Evolutionary conservation across 64 coral and sea anemone species (phyloP).

Genomic region (Montipora capricornis): DNA sequence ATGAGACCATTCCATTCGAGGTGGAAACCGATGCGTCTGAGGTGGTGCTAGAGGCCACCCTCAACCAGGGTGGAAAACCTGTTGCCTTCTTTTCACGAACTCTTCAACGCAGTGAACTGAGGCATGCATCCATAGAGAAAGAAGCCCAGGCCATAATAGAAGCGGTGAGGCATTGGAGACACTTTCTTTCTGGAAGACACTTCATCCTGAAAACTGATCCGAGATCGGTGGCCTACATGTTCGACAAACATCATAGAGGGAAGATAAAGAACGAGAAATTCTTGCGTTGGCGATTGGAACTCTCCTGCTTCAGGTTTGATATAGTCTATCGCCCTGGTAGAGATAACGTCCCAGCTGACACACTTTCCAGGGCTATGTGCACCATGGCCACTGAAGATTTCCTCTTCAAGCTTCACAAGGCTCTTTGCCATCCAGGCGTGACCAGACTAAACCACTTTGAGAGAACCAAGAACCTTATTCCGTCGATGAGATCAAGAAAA

Average conservation of each 20-base stretch:
- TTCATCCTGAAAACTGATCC: slow-evolving; percentile 61
- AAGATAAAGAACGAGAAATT: slow-evolving; percentile 72
- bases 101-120: too few relatives aligned
- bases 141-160: too few relatives aligned
- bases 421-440: neutral
- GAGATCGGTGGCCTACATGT: slow-evolving; percentile 68
- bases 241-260: slow-evolving; percentile 26
- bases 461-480: slow-evolving; percentile 68
- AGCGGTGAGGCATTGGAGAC: too few relatives aligned
- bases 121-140: too few relatives aligned
- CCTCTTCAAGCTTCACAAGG: neutral
- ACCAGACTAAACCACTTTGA: slow-evolving; percentile 46
- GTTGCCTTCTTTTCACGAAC: too few relatives aligned
- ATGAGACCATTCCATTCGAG: too few relatives aligned
- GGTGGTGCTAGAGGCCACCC: too few relatives aligned
- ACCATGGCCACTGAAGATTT: neutral
- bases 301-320: slow-evolving; percentile 61
- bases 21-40: too few relatives aligned
- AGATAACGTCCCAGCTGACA: slow-evolving; percentile 15
- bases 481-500: slow-evolving; percentile 52
- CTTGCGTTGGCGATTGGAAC: neutral
- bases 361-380: slow-evolving; percentile 51
- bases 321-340: slow-evolving; percentile 57
- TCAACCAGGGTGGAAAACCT: too few relatives aligned
- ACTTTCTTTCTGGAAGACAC: too few relatives aligned